Evolutionary conservation across 1,140 invertebrate genomes (phyloP).

Genomic region (Rhagoletis pomonella): DNA sequence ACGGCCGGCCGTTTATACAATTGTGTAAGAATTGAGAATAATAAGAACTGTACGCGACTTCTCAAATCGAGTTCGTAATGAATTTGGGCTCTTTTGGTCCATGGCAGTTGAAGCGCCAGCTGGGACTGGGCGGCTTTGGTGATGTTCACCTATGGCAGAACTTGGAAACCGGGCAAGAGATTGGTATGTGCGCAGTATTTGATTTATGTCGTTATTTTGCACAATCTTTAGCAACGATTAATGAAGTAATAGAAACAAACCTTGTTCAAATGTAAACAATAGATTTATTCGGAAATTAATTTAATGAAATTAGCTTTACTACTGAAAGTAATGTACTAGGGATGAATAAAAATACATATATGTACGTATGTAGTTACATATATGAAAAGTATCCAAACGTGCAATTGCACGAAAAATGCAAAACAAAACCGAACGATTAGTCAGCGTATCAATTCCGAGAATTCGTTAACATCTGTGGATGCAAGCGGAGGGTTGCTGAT

Average conservation of each 20-base stretch:
- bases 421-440: not conserved
- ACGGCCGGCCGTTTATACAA: not conserved
- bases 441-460: constrained; percentile 23
- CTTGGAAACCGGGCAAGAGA: constrained; percentile 59
- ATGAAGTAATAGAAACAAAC: too few relatives aligned
- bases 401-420: not conserved
- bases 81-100: constrained; percentile 48
- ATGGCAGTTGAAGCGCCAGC: constrained; percentile 58
- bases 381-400: not conserved
- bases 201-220: not conserved
- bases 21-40: not conserved
- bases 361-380: not conserved
- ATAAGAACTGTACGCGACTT: not conserved
- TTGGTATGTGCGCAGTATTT: constrained; percentile 60
- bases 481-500: too few relatives aligned
- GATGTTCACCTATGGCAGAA: constrained; percentile 64
- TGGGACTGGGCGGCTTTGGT: constrained; percentile 67
- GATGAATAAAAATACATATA: too few relatives aligned
- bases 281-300: too few relatives aligned
- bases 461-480: not conserved
- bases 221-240: too few relatives aligned
- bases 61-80: not conserved
- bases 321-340: too few relatives aligned
- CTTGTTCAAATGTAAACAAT: too few relatives aligned
- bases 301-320: too few relatives aligned